Conservation (phyloP, 1,140 invertebrate genomes). For the Leptinotarsa texana region DNA sequence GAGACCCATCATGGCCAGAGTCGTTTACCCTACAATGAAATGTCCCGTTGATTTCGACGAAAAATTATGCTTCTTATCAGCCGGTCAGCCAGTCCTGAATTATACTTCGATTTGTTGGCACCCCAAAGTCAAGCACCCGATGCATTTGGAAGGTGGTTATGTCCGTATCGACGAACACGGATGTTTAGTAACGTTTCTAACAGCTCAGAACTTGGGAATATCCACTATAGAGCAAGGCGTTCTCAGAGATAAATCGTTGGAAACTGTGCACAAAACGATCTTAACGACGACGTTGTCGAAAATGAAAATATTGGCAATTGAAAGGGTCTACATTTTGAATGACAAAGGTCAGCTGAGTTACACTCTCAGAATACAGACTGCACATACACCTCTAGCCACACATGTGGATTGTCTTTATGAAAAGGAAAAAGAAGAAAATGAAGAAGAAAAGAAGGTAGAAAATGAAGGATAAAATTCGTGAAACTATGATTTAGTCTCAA, state of each 20-base stretch:
- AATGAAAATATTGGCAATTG: conserved; percentile 27
- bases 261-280: not conserved
- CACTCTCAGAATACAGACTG: conserved; percentile 36
- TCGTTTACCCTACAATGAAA: conserved; percentile 65
- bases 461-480: no score
- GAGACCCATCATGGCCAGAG: conserved; percentile 60
- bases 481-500: no score
- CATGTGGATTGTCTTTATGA: conserved; percentile 28
- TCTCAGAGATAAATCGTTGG: conserved; percentile 27
- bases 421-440: conserved; percentile 25
- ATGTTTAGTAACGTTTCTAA: conserved; percentile 62
- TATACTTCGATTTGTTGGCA: conserved; percentile 63
- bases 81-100: conserved; percentile 66
- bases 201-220: conserved; percentile 68
- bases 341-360: conserved; percentile 36
- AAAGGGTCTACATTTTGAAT: conserved; percentile 33
- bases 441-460: no score
- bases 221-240: conserved; percentile 64
- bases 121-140: conserved; percentile 60
- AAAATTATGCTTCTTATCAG: conserved; percentile 63
- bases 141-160: conserved; percentile 71
- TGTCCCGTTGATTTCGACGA: conserved; percentile 63
- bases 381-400: conserved; percentile 27
- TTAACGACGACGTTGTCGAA: conserved; percentile 30
- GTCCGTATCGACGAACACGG: conserved; percentile 64